A percentile compares a stretch with the other conserved stretches of the same genome.
These are phyloP conservation scores for Silurus glanis DNA, from an alignment of 2,113 vertebrate genomes.

Conservation along the genomic window DNA sequence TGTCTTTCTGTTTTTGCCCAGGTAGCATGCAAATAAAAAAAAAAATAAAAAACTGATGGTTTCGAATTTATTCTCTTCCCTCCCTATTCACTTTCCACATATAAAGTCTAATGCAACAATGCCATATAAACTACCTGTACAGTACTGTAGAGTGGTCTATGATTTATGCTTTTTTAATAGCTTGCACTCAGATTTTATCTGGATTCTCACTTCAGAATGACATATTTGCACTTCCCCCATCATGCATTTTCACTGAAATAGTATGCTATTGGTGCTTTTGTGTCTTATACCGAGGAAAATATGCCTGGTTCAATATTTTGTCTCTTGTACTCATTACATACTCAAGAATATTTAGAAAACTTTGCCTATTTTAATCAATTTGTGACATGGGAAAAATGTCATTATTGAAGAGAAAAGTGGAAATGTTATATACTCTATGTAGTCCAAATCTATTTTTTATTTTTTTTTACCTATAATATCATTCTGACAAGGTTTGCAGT, in stretches of 20 bases:
- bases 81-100: no score
- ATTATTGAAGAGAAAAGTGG: not conserved
- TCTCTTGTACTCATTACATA: not conserved
- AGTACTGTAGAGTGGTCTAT: not conserved
- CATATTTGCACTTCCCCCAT: no score
- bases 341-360: not conserved
- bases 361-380: not conserved
- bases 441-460: no score
- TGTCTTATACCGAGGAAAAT: not conserved
- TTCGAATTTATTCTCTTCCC: not conserved
- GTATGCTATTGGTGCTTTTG: not conserved
- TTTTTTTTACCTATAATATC: not conserved
- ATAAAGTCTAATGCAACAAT: not conserved
- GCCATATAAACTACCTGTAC: not conserved
- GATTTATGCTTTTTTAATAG: not conserved
- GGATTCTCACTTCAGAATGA: not conserved
- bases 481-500: not conserved
- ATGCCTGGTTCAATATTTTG: not conserved
- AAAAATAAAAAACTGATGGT: not conserved
- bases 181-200: not conserved
- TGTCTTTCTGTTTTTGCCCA: not conserved
- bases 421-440: no score
- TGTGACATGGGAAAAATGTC: not conserved
- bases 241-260: not conserved
- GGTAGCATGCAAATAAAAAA: not conserved